These are phyloP conservation scores for Peromyscus californicus DNA, from an alignment of 2,113 vertebrate genomes.

Conservation along the genomic window DNA sequence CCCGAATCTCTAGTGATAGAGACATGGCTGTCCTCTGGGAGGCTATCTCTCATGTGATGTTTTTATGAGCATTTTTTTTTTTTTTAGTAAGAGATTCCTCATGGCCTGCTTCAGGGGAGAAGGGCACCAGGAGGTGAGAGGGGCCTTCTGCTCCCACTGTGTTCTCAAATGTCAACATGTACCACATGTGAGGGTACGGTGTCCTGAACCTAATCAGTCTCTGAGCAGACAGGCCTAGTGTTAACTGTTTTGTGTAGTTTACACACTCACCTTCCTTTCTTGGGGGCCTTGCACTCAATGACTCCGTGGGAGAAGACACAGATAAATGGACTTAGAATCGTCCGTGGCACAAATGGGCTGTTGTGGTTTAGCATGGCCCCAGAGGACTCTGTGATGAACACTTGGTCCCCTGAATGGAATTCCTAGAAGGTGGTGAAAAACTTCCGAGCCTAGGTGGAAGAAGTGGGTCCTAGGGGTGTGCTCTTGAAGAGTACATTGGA, in stretches of 20 bases:
- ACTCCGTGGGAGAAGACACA: not conserved
- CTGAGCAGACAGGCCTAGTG: not conserved
- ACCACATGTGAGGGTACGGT: too few relatives aligned
- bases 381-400: not conserved
- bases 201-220: not conserved
- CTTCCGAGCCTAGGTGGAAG: not conserved
- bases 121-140: not conserved
- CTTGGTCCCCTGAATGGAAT: not conserved
- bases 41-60: not conserved
- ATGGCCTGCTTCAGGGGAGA: not conserved
- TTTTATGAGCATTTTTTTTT: not conserved
- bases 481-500: not conserved
- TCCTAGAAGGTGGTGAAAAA: not conserved
- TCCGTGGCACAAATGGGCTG: not conserved
- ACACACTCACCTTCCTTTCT: not conserved
- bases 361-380: not conserved
- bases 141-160: not conserved
- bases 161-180: not conserved
- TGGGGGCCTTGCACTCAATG: not conserved
- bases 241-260: not conserved
- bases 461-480: too few relatives aligned
- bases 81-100: not conserved
- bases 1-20: not conserved
- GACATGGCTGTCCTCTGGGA: not conserved
- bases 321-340: accelerated